phyloP scores from a whole-genome alignment of 2,888 invertebrate species.

The Lacanobia wlatinum region DNA sequence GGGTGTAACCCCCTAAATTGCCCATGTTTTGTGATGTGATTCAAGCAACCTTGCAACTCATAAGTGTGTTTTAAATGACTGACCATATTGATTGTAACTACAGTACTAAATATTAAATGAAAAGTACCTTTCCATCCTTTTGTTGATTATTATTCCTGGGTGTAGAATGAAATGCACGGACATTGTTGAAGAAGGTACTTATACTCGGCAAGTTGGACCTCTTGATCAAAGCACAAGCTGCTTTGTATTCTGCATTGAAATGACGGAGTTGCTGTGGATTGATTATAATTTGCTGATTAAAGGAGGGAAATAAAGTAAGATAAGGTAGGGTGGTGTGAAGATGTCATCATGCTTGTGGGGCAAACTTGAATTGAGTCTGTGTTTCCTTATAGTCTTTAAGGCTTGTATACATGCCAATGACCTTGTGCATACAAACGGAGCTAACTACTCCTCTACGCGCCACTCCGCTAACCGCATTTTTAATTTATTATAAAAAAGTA shows the following conservation, averaged over 20 bases:
- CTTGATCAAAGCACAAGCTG: slow-evolving; percentile 88
- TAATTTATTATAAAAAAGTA: no score
- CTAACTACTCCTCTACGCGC: no score
- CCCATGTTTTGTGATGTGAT: not conserved
- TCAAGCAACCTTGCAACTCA: not conserved
- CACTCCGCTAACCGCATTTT: no score
- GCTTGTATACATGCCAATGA: no score
- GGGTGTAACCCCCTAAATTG: no score
- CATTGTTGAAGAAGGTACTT: slow-evolving; percentile 69
- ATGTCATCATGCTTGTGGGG: no score
- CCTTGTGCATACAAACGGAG: no score
- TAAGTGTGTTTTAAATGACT: not conserved
- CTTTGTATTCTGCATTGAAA: slow-evolving; percentile 90
- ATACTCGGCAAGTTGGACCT: slow-evolving; percentile 88
- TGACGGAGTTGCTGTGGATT: slow-evolving; percentile 75
- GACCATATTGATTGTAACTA: not conserved
- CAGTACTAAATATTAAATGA: slow-evolving; percentile 44
- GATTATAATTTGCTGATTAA: not conserved
- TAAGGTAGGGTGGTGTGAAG: no score
- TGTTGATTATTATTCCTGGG: slow-evolving; percentile 68
- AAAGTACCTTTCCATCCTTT: slow-evolving; percentile 69
- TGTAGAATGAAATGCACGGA: slow-evolving; percentile 77
- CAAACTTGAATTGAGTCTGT: no score
- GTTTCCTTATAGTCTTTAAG: no score
- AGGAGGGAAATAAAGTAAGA: no score